Evolutionary conservation across 64 coral and sea anemone species (phyloP).

Genomic region (Orbicella faveolata): DNA sequence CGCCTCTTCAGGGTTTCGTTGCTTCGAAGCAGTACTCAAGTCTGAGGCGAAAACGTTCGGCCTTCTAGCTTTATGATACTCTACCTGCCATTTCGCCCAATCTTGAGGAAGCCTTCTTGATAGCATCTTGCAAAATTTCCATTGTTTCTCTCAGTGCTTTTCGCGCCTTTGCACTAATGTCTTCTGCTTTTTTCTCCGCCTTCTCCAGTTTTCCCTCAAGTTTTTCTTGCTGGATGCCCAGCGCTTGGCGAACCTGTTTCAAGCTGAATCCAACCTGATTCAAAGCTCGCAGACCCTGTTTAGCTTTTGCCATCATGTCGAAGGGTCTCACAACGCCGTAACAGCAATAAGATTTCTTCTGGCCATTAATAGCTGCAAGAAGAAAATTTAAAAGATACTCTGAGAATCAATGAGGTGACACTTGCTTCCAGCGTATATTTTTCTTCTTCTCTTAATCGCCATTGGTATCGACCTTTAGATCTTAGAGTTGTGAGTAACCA

Average conservation of each 20-base stretch:
- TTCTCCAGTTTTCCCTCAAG: constrained; percentile 55
- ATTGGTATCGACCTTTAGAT: too few relatives aligned
- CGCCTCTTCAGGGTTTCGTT: too few relatives aligned
- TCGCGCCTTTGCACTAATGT: constrained; percentile 56
- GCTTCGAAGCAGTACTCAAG: too few relatives aligned
- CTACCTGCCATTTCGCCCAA: constrained; percentile 66
- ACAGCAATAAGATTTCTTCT: constrained; percentile 29
- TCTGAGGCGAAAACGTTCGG: too few relatives aligned
- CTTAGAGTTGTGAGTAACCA: too few relatives aligned
- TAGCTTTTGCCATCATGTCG: constrained; percentile 28
- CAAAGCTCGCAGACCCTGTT: constrained; percentile 27
- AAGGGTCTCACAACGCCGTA: constrained; percentile 24
- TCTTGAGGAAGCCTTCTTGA: constrained; percentile 52
- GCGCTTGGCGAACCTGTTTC: constrained; percentile 8
- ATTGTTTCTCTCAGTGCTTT: constrained; percentile 35
- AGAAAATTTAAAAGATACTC: background rate
- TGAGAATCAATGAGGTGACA: background rate
- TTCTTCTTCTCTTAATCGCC: too few relatives aligned
- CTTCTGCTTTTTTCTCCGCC: constrained; percentile 40
- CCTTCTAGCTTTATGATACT: background rate
- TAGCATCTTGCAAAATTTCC: constrained; percentile 48
- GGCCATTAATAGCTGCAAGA: background rate
- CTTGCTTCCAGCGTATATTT: background rate
- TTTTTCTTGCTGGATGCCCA: constrained; percentile 10
- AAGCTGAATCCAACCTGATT: constrained; percentile 14